Percentiles rank a stretch among this genome's conserved stretches.
These are phyloP conservation scores for Upupa epops DNA, from an alignment of 2,113 vertebrate genomes.

Conservation along the genomic window DNA sequence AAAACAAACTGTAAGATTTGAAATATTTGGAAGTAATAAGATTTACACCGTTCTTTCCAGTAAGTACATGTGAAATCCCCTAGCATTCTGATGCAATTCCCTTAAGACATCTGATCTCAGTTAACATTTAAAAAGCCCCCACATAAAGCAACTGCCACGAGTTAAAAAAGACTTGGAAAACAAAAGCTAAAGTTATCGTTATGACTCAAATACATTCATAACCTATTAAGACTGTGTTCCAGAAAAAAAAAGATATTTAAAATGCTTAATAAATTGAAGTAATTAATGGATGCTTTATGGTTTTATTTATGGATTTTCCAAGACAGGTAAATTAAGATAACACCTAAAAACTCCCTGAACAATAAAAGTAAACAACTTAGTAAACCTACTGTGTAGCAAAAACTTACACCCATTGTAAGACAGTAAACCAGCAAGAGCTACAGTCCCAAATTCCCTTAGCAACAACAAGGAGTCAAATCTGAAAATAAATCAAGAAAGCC, in stretches of 20 bases:
- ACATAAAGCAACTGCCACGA: background rate
- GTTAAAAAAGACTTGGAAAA: background rate
- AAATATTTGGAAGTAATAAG: background rate
- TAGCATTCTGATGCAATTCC: slow-evolving; percentile 16
- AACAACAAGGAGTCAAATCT: background rate
- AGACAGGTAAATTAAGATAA: background rate
- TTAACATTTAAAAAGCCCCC: background rate
- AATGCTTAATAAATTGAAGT: background rate
- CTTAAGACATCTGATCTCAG: background rate
- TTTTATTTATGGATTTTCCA: background rate
- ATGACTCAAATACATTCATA: background rate
- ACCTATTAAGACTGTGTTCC: background rate
- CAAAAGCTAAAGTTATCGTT: background rate
- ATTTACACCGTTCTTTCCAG: background rate
- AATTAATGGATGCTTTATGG: background rate
- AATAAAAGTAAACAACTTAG: background rate
- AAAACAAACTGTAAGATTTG: background rate
- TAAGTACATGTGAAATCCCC: background rate
- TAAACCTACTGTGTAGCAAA: background rate
- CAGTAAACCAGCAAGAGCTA: background rate
- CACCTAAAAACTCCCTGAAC: background rate
- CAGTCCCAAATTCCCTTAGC: background rate
- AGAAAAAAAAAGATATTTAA: background rate
- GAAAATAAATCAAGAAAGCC: background rate
- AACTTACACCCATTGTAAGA: background rate